Evolutionary conservation across 2,888 invertebrate genomes (phyloP), one percentile per base, ranked within the genome.

Genomic region (Harpagoxenus sublaevis): DNA sequence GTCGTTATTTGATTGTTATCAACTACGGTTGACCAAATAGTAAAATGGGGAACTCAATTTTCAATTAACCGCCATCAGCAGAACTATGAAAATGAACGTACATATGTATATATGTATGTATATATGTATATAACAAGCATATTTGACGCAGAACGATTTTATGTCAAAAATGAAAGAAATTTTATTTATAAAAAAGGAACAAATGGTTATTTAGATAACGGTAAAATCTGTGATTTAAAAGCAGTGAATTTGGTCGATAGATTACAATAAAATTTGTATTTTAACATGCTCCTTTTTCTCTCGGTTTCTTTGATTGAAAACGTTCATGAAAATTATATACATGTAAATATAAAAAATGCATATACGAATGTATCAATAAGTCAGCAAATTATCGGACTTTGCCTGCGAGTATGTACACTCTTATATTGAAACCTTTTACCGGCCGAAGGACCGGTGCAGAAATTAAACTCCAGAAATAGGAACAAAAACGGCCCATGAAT

Each of bases 391-490:
- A 35, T 39, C 5, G 35, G 57, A 23, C 15, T 57, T 71, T 39
- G 35, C 10, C 12, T 45, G 71, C 6, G 0, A 35, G 4, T n/a
- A 8, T 48, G 45, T 12, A 57, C 12, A 10, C 39, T 39, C 28
- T 48, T 48, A 51, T n/a, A 28, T 51, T 12, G 60, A 48, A 45
- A 48, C 35, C 57, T 45, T 73, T 73, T 28, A 48, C 35, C 45
- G 15, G 12, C 23, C 23, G 48, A 81, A 73, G 28, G 48, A 73
- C n/a, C 39, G 35, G 28, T 23, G 48, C 12, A 73, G 74, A 81
- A 81, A 81, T 81, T 81, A 81, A 81, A 81, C 48, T 39, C 23
- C 48, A 35, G 60, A 51, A 73, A 81, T 73, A 81, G 48, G 23
- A 74, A 81, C 48, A 81, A 79, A 79, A 68, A 78, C 28, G 28